Evolutionary conservation across 2,888 invertebrate genomes (phyloP), one percentile per base, ranked within the genome.

Genomic region (Netelia fuscicornis): DNA sequence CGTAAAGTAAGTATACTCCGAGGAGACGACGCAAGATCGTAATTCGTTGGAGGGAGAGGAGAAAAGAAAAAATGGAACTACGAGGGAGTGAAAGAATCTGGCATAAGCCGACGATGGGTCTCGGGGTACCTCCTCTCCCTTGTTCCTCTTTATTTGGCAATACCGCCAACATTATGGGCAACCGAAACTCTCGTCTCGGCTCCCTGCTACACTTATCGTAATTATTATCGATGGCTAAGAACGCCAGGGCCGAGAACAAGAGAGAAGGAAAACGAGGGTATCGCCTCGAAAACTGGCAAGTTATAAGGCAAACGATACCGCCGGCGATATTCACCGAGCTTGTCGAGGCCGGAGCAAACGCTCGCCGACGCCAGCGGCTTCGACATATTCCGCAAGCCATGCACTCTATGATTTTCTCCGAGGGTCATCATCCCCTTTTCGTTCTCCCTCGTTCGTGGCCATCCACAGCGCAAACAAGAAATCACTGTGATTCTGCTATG

Each of bases 161-260:
- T 85, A 78, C 84, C 84, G 78, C 84, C 84, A 74, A 75, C 77
- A 78, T 81, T 81, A 85, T 65, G 81, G 68, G 68, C 81, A 68
- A 70, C 37, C 78, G 72, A 77, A 74, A 84, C 74, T 81, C 81
- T 67, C 48, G 48, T 78, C 13, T 52, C 74, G 70, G 68, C 78
- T 85, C 78, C 78, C 77, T 67, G 78, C 81, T 78, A 78, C 84
- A 85, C 84, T 85, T 85, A 85, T 85, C 84, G 84, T 81, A 85
- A 85, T 85, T 85, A 85, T 85, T 85, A 81, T 70, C 78, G 81
- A 85, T 81, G 81, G 84, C 67, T 77, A 83, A 10, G 64, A 74
- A 3, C 68, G 77, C 48, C 20, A 5, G 30, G 42, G 30, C 54
- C 23, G 60, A 60, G 67, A 42, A 54, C 23, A 23, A 44, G 52